Percentiles rank a stretch among this genome's conserved stretches.
Evolutionary conservation across 2,113 vertebrate species (phyloP).

Genomic region (Cygnus buccinator): DNA sequence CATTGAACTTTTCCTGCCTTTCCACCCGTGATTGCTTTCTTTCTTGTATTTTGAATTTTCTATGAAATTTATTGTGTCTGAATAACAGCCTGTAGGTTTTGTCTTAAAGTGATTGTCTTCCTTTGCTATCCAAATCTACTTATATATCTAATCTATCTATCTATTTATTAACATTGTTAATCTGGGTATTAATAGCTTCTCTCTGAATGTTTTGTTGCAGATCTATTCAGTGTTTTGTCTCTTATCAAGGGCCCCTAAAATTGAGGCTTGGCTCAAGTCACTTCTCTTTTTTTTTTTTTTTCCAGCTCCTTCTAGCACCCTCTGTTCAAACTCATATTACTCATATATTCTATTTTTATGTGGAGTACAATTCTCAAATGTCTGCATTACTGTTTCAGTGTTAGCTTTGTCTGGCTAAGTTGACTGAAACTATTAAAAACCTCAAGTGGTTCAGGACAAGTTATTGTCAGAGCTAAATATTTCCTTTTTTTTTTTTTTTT

Average conservation of each 20-base stretch:
- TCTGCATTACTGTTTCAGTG: not conserved
- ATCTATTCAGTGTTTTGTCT: not conserved
- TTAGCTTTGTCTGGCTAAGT: not conserved
- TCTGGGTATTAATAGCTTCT: not conserved
- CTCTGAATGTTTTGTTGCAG: not conserved
- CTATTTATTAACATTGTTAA: not conserved
- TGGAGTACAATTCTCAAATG: not conserved
- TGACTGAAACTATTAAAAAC: not conserved
- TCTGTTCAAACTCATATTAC: not conserved
- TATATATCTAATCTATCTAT: no score
- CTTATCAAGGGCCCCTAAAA: not conserved
- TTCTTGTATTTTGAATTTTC: not conserved
- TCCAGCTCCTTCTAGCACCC: not conserved
- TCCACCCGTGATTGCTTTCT: not conserved
- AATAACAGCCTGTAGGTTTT: not conserved
- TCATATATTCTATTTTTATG: not conserved
- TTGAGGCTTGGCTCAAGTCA: not conserved
- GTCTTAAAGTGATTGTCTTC: not conserved
- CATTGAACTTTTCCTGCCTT: not conserved
- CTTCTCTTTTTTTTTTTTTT: not conserved
- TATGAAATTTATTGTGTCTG: not conserved
- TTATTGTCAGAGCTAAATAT: not conserved
- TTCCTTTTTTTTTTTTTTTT: not conserved
- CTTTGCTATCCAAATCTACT: not conserved
- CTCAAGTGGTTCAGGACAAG: conserved; percentile 3